Conservation (phyloP, 2,888 invertebrate genomes). For the Nipponacmea schrenckii region DNA sequence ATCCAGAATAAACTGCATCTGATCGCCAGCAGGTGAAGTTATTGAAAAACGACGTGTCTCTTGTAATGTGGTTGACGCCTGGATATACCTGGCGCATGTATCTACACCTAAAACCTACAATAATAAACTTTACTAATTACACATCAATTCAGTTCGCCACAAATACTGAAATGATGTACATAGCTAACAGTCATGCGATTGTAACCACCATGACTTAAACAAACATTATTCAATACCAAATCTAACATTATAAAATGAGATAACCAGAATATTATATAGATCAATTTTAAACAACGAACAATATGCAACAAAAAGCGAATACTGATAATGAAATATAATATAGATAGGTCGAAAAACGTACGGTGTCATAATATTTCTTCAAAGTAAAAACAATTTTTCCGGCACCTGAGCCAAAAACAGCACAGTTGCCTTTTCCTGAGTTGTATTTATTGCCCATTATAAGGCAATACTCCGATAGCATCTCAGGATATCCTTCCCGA, state of each 20-base stretch:
- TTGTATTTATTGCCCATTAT: constrained; percentile 32
- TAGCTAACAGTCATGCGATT: too few relatives aligned
- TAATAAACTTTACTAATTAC: too few relatives aligned
- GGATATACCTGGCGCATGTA: constrained; percentile 49
- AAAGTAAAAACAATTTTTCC: constrained; percentile 53
- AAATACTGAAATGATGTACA: too few relatives aligned
- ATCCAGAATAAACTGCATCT: constrained; percentile 26
- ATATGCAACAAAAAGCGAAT: too few relatives aligned
- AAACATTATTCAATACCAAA: too few relatives aligned
- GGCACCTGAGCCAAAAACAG: constrained; percentile 54
- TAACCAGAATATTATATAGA: too few relatives aligned
- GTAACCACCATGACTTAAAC: too few relatives aligned
- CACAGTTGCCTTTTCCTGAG: constrained; percentile 37
- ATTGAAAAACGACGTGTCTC: constrained; percentile 32
- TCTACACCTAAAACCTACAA: constrained; percentile 58
- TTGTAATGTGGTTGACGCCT: constrained; percentile 52
- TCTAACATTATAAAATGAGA: too few relatives aligned
- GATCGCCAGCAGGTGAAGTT: constrained; percentile 30
- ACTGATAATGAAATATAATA: background rate
- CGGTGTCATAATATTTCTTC: constrained; percentile 47
- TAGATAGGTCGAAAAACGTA: constrained; percentile 27
- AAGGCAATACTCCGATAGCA: constrained; percentile 39
- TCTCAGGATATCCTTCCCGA: constrained; percentile 48
- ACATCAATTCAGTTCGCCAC: too few relatives aligned
- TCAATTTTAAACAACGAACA: too few relatives aligned